These are phyloP conservation scores for Zeus faber DNA, from an alignment of 2,113 vertebrate genomes.

Conservation along the genomic window DNA sequence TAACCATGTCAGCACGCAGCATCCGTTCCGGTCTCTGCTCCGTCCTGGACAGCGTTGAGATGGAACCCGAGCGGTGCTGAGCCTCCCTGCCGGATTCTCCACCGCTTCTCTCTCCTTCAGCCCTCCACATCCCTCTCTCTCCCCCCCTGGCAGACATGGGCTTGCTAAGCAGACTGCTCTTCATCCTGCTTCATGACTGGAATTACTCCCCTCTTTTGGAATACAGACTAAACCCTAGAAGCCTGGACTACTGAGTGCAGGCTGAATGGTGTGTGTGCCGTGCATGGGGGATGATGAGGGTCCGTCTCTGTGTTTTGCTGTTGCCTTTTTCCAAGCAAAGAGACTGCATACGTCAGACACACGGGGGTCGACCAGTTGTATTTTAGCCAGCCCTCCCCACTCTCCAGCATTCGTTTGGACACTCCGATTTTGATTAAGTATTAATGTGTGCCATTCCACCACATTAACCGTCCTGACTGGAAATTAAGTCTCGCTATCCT, in stretches of 20 bases:
- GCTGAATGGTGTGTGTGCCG: constrained; percentile 17
- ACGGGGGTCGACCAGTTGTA: no score
- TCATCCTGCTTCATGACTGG: constrained; percentile 74
- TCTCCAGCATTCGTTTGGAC: constrained; percentile 39
- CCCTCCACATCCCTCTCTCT: constrained; percentile 6
- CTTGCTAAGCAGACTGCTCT: constrained; percentile 67
- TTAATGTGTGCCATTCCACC: no score
- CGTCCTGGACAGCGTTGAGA: constrained; percentile 42
- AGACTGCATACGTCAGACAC: no score
- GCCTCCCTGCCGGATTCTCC: constrained; percentile 45
- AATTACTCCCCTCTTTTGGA: constrained; percentile 60
- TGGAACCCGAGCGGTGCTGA: constrained; percentile 50
- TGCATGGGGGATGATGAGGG: constrained; percentile 11
- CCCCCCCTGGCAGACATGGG: constrained; percentile 67
- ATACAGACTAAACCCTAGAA: constrained; percentile 44
- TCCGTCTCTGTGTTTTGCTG: constrained; percentile 3
- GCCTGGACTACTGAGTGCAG: constrained; percentile 30
- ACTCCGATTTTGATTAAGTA: constrained; percentile 25
- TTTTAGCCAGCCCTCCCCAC: no score
- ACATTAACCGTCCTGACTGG: no score
- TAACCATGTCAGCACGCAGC: constrained; percentile 52
- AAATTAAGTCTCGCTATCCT: no score
- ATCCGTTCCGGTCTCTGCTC: constrained; percentile 37
- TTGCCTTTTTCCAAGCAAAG: constrained; percentile 7
- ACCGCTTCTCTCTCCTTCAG: constrained; percentile 18